These are phyloP conservation scores for Anthopleura sola DNA, from an alignment of 64 coral and sea anemone genomes.

Conservation along the genomic window DNA sequence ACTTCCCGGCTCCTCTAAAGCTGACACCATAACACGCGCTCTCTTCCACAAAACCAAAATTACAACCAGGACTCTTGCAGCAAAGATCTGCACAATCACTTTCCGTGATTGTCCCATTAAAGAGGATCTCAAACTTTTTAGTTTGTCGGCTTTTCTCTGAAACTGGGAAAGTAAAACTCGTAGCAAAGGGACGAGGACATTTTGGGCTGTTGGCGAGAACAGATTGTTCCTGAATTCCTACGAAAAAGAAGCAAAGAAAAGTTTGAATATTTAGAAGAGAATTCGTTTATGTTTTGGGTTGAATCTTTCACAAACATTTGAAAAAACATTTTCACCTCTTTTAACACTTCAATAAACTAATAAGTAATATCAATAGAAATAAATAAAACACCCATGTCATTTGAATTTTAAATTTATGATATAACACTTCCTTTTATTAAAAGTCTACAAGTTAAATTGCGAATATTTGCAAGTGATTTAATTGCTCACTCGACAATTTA, in stretches of 20 bases:
- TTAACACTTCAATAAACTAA: neutral
- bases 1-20: neutral
- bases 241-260: neutral
- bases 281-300: neutral
- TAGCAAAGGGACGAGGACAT: conserved; percentile 44
- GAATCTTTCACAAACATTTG: neutral
- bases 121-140: conserved; percentile 16
- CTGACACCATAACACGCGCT: conserved; percentile 48
- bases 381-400: neutral
- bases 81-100: conserved; percentile 30
- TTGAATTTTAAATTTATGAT: too few relatives aligned
- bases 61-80: conserved; percentile 31
- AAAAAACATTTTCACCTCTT: neutral
- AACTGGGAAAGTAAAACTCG: conserved; percentile 40
- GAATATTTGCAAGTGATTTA: too few relatives aligned
- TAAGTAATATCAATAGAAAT: neutral
- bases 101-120: neutral
- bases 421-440: too few relatives aligned
- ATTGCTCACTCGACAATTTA: too few relatives aligned
- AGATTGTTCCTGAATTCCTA: conserved; percentile 28
- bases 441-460: too few relatives aligned
- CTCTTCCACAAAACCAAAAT: conserved; percentile 45
- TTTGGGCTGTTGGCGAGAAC: conserved; percentile 27
- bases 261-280: neutral
- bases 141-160: neutral